A percentile compares a stretch with the other conserved stretches of the same genome.
These are phyloP conservation scores for Acanthopagrus latus DNA, from an alignment of 2,797 vertebrate genomes.

Conservation along the genomic window DNA sequence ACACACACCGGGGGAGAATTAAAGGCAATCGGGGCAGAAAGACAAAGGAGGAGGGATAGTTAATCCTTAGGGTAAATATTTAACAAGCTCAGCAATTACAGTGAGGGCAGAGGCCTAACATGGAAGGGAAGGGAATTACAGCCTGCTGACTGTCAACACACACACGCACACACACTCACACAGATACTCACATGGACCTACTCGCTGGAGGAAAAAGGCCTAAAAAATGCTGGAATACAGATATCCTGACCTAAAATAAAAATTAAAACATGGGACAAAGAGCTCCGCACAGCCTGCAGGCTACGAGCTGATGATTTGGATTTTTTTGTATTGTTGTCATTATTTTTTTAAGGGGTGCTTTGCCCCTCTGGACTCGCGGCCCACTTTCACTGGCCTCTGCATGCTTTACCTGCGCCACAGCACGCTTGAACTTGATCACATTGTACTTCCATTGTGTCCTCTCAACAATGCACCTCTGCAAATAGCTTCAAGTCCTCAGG, in stretches of 20 bases:
- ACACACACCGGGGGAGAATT: slow-evolving; percentile 57
- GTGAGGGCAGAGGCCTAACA: slow-evolving; percentile 67
- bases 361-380: slow-evolving; percentile 41
- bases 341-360: slow-evolving; percentile 17
- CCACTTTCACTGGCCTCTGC: slow-evolving; percentile 19
- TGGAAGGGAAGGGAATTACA: slow-evolving; percentile 68
- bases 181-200: slow-evolving; percentile 16
- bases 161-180: slow-evolving; percentile 33
- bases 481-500: neutral
- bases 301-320: slow-evolving; percentile 38
- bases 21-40: slow-evolving; percentile 68
- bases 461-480: neutral
- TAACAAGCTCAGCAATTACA: slow-evolving; percentile 82
- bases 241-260: slow-evolving; percentile 42
- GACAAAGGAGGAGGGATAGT: slow-evolving; percentile 71
- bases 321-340: slow-evolving; percentile 11
- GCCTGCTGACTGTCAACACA: slow-evolving; percentile 63
- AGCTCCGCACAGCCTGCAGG: slow-evolving; percentile 33
- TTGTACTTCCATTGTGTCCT: neutral
- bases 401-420: slow-evolving; percentile 13
- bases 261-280: slow-evolving; percentile 20
- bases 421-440: neutral
- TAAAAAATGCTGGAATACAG: slow-evolving; percentile 43
- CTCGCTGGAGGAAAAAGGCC: slow-evolving; percentile 26
- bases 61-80: slow-evolving; percentile 85